Evolutionary conservation across 2,888 invertebrate species (phyloP), one percentile per base, ranked within the genome.

Genomic region (Chironomus tentans): DNA sequence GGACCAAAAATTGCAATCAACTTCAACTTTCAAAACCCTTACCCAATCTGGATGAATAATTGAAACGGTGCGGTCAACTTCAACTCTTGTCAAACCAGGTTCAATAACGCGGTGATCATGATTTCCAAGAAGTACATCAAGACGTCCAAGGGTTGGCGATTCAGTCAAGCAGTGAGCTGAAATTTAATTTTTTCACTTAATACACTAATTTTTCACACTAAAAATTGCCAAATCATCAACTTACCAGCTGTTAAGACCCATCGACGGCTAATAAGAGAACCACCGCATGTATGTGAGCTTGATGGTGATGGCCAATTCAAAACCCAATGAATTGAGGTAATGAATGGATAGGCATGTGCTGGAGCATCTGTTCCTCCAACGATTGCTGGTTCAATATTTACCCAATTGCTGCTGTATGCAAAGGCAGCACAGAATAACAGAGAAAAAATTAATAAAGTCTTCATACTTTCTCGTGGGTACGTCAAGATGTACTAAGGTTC

Each of bases 201-300:
- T n/a, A 0, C 5, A 68, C 12, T 2, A 22, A 68, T 24, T 28
- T n/a, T 24, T 24, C 3, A 24, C 22, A 3, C 3, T 24, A 24
- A 38, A 38, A 68, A 1, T n/a, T 12, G 1, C 7, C 3, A 15
- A 24, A 21, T 21, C 18, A 13, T 4, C 7, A 56, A 56, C 18
- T 56, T 56, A 15, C 15, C 12, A 13, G 65, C 18, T 13, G 21
- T 65, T 12, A 65, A 18, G 2, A 87, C 77, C 82, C 82, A 83
- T 0, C 80, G 78, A 47, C 82, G 79, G 77, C 38, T 77, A 74
- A 87, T 78, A 78, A 86, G 82, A 68, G 85, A 82, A 12, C 84
- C 86, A 15, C 85, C 86, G 72, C 87, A 86, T 21, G 80, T 79
- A 79, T 86, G 86, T 1, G 81, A 28, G 79, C 1, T 2, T 80